Evolutionary conservation across 2,113 vertebrate species (phyloP), one percentile per base, ranked within the genome.

Genomic region (Ahaetulla prasina): DNA sequence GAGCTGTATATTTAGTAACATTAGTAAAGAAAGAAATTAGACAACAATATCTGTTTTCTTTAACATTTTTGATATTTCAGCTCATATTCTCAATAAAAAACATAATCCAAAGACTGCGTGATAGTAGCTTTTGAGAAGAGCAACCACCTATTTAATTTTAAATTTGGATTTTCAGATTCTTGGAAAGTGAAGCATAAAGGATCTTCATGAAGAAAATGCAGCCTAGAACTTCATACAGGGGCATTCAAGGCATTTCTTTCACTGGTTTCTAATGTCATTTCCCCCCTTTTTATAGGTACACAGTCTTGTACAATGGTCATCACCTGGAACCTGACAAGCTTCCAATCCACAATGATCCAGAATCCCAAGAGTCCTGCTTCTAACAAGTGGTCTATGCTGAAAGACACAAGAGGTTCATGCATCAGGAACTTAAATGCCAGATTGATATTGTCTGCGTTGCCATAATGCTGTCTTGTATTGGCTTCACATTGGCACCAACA

Each of bases 361-460:
- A 98, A 87, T 98, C 98, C 94, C 96, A 98, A 14, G 97, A 98
- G 93, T 98, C 97, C n/a, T 98, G 97, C 94, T 98, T 98, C 94
- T 98, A 97, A 96, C 16, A 8, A 94, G 9, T 16, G 84, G 63
- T 3, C 50, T 90, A 43, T 85, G 23, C 89, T 88, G 22, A 11
- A 68, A 89, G 89, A 55, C 89, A 88, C 60, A 94, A 92, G 91
- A 92, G 91, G 91, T 35, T 47, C 0, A 0, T 53, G 14, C 89
- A 90, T 87, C 53, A 84, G 92, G 50, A 52, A 68, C 45, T 80
- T 85, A 89, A 12, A 3, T 7, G 88, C 90, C 55, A 91, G 89
- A 20, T 8, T 87, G 49, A 30, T 35, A n/a, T 85, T 52, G 25
- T 45, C 89, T 92, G 87, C 85, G 30, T 2, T 43, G 35, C 23